Conservation (phyloP, 2,888 invertebrate genomes). For the Ferrisia virgata region DNA sequence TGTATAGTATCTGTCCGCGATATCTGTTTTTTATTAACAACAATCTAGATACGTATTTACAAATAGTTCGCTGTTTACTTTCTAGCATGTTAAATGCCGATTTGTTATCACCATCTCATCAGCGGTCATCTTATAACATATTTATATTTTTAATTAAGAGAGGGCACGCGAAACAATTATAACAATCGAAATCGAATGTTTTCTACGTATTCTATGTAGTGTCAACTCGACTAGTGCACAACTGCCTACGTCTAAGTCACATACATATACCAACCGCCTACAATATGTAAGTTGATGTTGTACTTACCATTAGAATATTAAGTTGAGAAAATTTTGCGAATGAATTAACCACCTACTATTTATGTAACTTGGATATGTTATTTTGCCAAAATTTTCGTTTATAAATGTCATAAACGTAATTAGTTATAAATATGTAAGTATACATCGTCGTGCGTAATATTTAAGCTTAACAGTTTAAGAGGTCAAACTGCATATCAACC, state of each 20-base stretch:
- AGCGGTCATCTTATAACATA: not conserved
- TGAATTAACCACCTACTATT: not conserved
- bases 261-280: not conserved
- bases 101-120: constrained; percentile 16
- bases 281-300: not conserved
- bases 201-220: not conserved
- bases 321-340: not conserved
- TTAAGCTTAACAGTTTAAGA: not conserved
- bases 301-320: too few relatives aligned
- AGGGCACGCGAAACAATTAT: not conserved
- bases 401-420: not conserved
- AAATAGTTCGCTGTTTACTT: constrained; percentile 32
- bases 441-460: not conserved
- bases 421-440: not conserved
- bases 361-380: not conserved
- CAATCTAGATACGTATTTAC: constrained; percentile 38
- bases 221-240: not conserved
- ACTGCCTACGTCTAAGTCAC: not conserved
- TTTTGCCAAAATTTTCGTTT: not conserved
- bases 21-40: constrained; percentile 38
- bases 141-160: not conserved
- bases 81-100: constrained; percentile 31
- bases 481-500: not conserved
- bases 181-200: not conserved
- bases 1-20: constrained; percentile 8